These are phyloP conservation scores for Neelides sp. DNA, from an alignment of 1,140 invertebrate species.

Conservation along the genomic window DNA sequence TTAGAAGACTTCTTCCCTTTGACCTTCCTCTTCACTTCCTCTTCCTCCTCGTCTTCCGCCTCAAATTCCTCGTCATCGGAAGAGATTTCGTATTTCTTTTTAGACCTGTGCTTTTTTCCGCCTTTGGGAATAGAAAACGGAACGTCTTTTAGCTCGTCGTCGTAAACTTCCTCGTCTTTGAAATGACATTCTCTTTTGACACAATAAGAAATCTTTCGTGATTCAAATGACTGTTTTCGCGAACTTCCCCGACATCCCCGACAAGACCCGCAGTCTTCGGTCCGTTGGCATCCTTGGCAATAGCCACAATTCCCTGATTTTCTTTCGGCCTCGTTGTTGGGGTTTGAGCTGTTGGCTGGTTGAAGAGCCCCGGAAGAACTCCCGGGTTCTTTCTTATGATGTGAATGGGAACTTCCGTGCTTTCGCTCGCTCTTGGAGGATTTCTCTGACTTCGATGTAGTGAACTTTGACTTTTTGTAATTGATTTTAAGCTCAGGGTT, in stretches of 20 bases:
- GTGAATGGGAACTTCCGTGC: background rate
- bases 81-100: too few relatives aligned
- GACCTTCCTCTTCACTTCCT: background rate
- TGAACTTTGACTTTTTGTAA: slow-evolving; percentile 43
- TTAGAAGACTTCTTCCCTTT: background rate
- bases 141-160: too few relatives aligned
- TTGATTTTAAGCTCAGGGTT: slow-evolving; percentile 67
- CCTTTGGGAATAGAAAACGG: too few relatives aligned
- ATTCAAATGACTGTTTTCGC: too few relatives aligned
- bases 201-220: slow-evolving; percentile 42
- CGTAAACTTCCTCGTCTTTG: too few relatives aligned
- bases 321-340: background rate
- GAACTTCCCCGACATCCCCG: too few relatives aligned
- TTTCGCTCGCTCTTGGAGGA: background rate
- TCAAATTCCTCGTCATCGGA: too few relatives aligned
- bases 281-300: too few relatives aligned
- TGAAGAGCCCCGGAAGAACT: slow-evolving; percentile 34
- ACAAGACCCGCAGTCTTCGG: slow-evolving; percentile 73
- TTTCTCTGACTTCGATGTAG: background rate
- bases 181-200: too few relatives aligned
- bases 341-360: too few relatives aligned
- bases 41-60: background rate
- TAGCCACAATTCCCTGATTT: background rate
- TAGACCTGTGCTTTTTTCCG: too few relatives aligned
- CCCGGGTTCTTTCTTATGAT: slow-evolving; percentile 21